phyloP scores from a whole-genome alignment of 2,888 invertebrate genomes.

The Limnephilus auricula region DNA sequence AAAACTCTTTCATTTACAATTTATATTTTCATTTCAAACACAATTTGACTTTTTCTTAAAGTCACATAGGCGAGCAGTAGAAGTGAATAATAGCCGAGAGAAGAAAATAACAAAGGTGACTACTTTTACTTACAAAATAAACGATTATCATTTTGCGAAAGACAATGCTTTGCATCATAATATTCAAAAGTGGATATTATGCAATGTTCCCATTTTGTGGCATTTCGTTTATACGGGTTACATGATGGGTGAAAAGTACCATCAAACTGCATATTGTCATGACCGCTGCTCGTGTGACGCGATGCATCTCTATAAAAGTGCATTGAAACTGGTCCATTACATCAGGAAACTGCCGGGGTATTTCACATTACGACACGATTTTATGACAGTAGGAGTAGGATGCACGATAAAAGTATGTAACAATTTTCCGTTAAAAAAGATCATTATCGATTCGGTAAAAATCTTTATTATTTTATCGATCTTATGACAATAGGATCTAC shows the following conservation, averaged over 20 bases:
- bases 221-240: neutral
- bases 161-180: neutral
- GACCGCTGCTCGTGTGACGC: constrained; percentile 5
- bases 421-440: too few species aligned
- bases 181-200: neutral
- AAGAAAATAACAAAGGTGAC: neutral
- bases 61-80: too few species aligned
- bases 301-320: constrained; percentile 29
- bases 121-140: neutral
- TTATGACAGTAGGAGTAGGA: constrained; percentile 2
- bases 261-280: constrained; percentile 28
- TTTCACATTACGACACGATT: constrained; percentile 16
- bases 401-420: too few species aligned
- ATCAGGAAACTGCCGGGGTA: neutral
- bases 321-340: constrained; percentile 19
- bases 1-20: too few species aligned
- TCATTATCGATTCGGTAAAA: too few species aligned
- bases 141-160: neutral
- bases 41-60: too few species aligned
- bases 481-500: too few species aligned
- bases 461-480: too few species aligned
- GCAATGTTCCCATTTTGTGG: neutral
- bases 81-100: too few species aligned
- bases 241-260: neutral
- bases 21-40: too few species aligned